Base-by-base conservation (phyloP, 2,113 vertebrate genomes). In the Lonchura striata region DNA sequence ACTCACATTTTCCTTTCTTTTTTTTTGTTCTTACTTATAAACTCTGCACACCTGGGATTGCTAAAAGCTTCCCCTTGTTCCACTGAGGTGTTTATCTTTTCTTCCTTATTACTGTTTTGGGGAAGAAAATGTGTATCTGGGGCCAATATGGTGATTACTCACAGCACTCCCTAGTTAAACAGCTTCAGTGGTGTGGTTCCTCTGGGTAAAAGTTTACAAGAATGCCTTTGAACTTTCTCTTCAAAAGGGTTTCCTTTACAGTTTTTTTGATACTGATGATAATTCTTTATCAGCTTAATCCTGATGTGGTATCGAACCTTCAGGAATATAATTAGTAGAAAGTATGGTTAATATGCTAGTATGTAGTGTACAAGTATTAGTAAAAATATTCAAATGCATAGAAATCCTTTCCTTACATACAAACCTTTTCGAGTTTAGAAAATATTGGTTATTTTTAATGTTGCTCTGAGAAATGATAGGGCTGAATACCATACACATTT, bases 71-170 rank as follows among this genome's bases (percentile, higher is more conserved):
- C 60, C 74, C 64, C 47, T 91, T 60, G 68, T 86, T 96, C 68
- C 82, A 61, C 59, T 78, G 72, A 68, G 44, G 83, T 94, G 75
- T 94, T 97, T 91, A 30, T 91, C 84, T 94, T 87, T 86, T 83
- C 86, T 39, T 78, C 59, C 41, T 95, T 94, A 90, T 93, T 94
- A 90, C 92, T 59, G 74, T 86, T 96, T 91, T 56, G 81, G 60
- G 88, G 61, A 91, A 91, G 66, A 89, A 95, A 93, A 91, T 94
- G 46, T 77, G 46, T 96, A 82, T 79, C 92, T 91, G 86, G 88
- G 85, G n/a, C 88, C 64, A 91, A 57, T 85, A 63, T 41, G 41
- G 83, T 75, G 74, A 95, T 93, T 80, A 75, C 85, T 97, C 76
- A 88, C 52, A 92, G 82, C 86, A 75, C 15, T 96, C 80, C 72